Conservation (phyloP, 1,140 invertebrate genomes). For the Vollenhovia emeryi region DNA sequence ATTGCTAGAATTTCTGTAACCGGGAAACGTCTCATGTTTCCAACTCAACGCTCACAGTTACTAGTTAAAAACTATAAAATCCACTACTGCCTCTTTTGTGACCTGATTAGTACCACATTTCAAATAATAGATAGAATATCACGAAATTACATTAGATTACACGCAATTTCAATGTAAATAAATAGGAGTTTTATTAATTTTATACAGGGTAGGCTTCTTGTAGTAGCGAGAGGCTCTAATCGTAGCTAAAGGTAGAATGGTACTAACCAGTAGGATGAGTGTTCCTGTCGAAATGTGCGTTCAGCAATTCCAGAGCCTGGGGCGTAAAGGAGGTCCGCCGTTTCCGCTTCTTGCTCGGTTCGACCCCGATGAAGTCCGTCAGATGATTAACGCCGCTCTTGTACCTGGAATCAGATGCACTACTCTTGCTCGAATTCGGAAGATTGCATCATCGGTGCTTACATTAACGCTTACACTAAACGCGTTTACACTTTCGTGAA, state of each 20-base stretch:
- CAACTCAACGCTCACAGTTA: too few relatives aligned
- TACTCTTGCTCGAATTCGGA: conserved; percentile 83
- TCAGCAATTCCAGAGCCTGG: conserved; percentile 96
- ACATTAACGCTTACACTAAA: conserved; percentile 6
- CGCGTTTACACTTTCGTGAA: neutral
- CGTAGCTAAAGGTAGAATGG: neutral
- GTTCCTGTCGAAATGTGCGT: conserved; percentile 98
- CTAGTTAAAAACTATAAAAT: too few relatives aligned
- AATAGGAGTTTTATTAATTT: too few relatives aligned
- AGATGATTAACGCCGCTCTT: conserved; percentile 96
- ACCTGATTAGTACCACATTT: too few relatives aligned
- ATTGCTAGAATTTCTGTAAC: too few relatives aligned
- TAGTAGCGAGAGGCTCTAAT: neutral
- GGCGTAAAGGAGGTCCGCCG: conserved; percentile 98
- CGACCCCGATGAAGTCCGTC: conserved; percentile 97
- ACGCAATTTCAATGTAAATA: too few relatives aligned
- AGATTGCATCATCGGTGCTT: conserved; percentile 19
- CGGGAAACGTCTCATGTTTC: too few relatives aligned
- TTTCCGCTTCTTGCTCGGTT: conserved; percentile 98
- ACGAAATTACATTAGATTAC: too few relatives aligned
- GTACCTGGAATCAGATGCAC: conserved; percentile 89
- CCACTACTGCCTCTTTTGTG: too few relatives aligned
- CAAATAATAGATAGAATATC: too few relatives aligned
- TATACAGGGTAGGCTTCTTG: neutral
- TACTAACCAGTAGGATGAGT: conserved; percentile 97